Evolutionary conservation across 2,888 invertebrate species (phyloP), one percentile per base, ranked within the genome.

Genomic region (Lypha dubia): DNA sequence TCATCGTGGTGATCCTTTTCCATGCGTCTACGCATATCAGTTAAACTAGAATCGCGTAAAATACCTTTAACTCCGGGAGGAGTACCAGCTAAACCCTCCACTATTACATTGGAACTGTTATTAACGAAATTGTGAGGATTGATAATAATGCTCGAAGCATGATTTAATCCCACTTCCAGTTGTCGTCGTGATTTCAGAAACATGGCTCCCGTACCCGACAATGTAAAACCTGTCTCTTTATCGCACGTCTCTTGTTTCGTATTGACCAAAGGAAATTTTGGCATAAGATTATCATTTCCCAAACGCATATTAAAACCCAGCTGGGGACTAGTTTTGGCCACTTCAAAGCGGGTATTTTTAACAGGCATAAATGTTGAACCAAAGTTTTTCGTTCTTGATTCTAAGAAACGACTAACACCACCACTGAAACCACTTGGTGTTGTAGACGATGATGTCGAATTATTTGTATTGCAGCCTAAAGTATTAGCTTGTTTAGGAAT

Each of bases 131-230:
- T 82, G 9, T 82, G 62, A 1, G 85, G 51, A 71, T 82, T 86
- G 41, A 63, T 83, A 46, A 79, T 82, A 71, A 84, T 86, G n/a
- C 81, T 86, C 51, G 85, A 83, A 2, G 88, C 87, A 53, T 87
- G 88, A 79, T 85, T 77, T 8, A 88, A 56, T 1, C 87, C 88
- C 24, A 81, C 83, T n/a, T 87, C 87, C 68, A 83, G 87, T 85
- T 87, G 91, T 58, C 87, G 86, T 58, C 93, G 93, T 1, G 93
- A 93, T 89, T 95, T 95, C 8, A 95, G 91, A 88, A 95, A 95
- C 93, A 95, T 94, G 5, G 94, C 92, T 1, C 95, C 95, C 71
- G 91, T 92, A 92, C 94, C 94, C 58, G 93, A 92, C 44, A 94
- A 89, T 13, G 93, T 92, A 35, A 93, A 90, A 24, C 94, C 94